Evolutionary conservation across 2,888 invertebrate genomes (phyloP).

Genomic region (Euplexia lucipara): DNA sequence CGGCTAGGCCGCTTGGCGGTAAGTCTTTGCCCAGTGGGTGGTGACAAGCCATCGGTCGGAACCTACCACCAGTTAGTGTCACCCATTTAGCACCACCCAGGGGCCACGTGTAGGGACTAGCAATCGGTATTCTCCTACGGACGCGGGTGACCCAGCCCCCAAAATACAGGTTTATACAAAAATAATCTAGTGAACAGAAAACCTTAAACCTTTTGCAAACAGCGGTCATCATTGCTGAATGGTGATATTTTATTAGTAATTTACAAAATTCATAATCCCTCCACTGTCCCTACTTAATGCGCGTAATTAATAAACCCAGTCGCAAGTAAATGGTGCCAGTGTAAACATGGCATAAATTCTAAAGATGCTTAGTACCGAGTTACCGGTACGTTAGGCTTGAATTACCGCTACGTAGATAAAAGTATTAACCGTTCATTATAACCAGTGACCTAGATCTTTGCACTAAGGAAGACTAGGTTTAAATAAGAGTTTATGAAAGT

Average conservation of each 20-base stretch:
- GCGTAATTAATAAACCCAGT: conserved; percentile 25
- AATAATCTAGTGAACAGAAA: too few species aligned
- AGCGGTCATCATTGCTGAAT: too few species aligned
- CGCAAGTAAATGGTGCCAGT: conserved; percentile 3
- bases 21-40: too few species aligned
- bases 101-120: too few species aligned
- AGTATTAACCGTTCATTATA: conserved; percentile 60
- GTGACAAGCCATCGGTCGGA: too few species aligned
- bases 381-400: conserved; percentile 49
- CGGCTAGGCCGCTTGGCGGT: too few species aligned
- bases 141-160: too few species aligned
- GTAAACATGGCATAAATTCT: conserved; percentile 53
- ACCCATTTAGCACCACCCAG: too few species aligned
- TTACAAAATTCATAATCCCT: not conserved
- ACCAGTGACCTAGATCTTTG: conserved; percentile 51
- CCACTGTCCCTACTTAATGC: not conserved
- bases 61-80: too few species aligned
- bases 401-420: conserved; percentile 59
- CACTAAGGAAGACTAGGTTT: conserved; percentile 30
- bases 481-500: conserved; percentile 23
- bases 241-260: not conserved
- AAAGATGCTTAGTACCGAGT: conserved; percentile 35
- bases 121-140: too few species aligned
- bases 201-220: too few species aligned
- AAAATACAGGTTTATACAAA: too few species aligned